Evolutionary conservation across 1,140 invertebrate genomes (phyloP), one percentile per base, ranked within the genome.

Genomic region (Brachionus angularis): DNA sequence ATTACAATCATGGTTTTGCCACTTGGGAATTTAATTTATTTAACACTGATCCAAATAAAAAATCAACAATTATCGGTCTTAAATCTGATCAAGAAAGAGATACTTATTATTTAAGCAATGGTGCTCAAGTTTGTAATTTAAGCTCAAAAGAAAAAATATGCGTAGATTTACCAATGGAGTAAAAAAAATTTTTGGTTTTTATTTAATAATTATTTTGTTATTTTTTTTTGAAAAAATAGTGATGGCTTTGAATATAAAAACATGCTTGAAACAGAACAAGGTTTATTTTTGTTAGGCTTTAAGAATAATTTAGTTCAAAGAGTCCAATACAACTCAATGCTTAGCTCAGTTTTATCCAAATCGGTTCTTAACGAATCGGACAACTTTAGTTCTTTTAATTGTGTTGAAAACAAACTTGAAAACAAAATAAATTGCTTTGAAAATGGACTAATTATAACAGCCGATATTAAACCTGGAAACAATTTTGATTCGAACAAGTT

Each of bases 1-100:
- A 50, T 29, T 70, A 70, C 18, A 46, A 42, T 29, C 33, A 52
- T 29, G 67, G 67, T 10, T 70, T 52, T 18, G 67, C 62, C 10
- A 47, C 7, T 18, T 67, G 62, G 62, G 62, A 67, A 34, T 67
- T 47, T 36, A 29, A 8, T 33, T 23, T 67, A 12, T 47, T 67
- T 34, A 47, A 34, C 39, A 25, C 8, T 7, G 33, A 34, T 23
- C 23, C 50, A 36, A 18, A 27, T 39, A 27, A 21, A 12, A n/a
- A 53, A 18, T 2, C 7, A 8, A 53, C 27, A 8, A 50, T 44
- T 25, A 10, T 23, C 3, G 18, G 18, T 16, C 8, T 50, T 3
- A 47, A 34, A 2, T 70, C 46, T 7, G 25, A 31, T 14, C n/a
- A 64, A 31, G 39, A 33, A 2, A 64, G 31, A 21, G 42, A 33